phyloP scores from a whole-genome alignment of 2,888 invertebrate genomes.

The Pandemis corylana region DNA sequence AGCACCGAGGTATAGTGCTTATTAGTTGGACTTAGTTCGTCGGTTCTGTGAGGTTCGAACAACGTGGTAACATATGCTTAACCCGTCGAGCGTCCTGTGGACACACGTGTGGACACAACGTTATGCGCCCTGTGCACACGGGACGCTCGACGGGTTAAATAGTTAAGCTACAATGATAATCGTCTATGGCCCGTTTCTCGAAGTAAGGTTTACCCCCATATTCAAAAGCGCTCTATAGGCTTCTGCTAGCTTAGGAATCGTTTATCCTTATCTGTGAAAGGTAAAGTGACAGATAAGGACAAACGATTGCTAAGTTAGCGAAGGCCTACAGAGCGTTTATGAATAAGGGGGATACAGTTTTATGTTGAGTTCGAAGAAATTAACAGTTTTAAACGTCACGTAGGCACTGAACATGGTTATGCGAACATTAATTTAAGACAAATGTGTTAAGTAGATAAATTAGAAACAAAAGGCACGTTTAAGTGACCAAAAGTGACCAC shows the following conservation, averaged over 20 bases:
- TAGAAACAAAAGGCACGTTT: slow-evolving; percentile 1
- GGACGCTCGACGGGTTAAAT: no score
- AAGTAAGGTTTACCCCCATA: no score
- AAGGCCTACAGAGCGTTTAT: no score
- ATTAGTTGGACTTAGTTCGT: not conserved
- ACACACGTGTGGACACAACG: no score
- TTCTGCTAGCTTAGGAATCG: no score
- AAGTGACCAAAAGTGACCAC: not conserved
- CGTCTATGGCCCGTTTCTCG: not conserved
- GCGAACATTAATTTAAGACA: slow-evolving; percentile 6
- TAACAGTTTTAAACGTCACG: not conserved
- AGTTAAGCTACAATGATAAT: not conserved
- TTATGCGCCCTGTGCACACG: no score
- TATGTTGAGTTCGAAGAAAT: not conserved
- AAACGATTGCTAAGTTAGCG: no score
- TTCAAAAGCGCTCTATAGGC: no score
- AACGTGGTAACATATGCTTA: not conserved
- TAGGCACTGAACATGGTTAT: not conserved
- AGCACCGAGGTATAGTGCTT: slow-evolving; percentile 91
- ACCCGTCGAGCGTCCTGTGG: no score
- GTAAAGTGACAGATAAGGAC: no score
- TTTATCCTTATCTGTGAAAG: no score
- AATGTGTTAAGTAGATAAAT: not conserved
- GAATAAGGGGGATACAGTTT: no score
- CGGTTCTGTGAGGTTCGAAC: not conserved